phyloP scores from a whole-genome alignment of 2,797 vertebrate genomes.

The Rhodeus uyekii region DNA sequence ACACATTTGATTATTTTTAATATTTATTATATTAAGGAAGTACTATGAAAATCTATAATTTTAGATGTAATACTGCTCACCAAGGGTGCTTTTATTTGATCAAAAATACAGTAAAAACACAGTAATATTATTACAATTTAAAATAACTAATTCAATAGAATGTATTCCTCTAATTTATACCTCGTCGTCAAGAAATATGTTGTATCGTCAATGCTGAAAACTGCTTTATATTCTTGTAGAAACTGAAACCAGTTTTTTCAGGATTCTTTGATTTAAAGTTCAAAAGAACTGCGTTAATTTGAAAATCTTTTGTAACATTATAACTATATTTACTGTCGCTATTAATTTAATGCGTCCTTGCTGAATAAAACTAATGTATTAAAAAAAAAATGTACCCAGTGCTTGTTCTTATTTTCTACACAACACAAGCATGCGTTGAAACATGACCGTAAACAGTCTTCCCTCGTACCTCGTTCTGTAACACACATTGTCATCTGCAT shows the following conservation, averaged over 20 bases:
- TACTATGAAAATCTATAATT: neutral
- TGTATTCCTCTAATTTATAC: neutral
- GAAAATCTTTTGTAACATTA: neutral
- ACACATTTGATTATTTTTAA: neutral
- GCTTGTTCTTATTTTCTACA: neutral
- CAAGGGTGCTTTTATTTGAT: neutral
- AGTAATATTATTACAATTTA: neutral
- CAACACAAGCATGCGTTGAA: neutral
- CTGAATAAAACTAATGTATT: neutral
- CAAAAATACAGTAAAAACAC: neutral
- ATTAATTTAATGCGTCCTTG: neutral
- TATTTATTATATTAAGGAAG: neutral
- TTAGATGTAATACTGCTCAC: neutral
- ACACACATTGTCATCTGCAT: slow-evolving; percentile 20
- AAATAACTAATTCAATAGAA: neutral
- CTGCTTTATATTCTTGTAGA: too few species aligned
- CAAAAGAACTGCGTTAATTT: neutral
- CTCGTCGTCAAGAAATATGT: too few species aligned
- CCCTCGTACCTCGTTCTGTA: neutral
- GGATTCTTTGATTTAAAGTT: neutral
- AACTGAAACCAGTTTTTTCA: too few species aligned
- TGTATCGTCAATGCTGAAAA: neutral
- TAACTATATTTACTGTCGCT: neutral
- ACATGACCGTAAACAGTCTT: neutral
- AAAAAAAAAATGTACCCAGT: neutral